These are phyloP conservation scores for Brachystomella parvula DNA, from an alignment of 1,140 invertebrate genomes.

Conservation along the genomic window DNA sequence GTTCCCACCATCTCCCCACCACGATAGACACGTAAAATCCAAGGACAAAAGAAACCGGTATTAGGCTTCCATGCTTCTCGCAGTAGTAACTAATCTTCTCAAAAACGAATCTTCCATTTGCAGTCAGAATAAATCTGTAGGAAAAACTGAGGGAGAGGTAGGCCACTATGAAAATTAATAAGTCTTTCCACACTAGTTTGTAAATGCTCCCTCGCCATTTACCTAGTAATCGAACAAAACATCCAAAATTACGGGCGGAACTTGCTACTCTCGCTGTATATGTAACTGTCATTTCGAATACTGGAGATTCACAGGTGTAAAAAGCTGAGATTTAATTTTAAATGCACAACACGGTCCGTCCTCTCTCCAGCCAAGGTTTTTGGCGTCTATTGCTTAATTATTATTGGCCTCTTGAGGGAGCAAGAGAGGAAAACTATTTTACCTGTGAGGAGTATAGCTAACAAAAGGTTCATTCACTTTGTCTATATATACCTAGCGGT, in stretches of 20 bases:
- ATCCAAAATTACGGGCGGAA: background rate
- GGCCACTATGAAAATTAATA: constrained; percentile 53
- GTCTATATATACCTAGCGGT: too few species aligned
- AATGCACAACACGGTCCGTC: too few species aligned
- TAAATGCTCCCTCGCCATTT: constrained; percentile 65
- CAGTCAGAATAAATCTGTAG: constrained; percentile 51
- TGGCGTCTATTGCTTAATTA: too few species aligned
- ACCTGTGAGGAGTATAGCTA: too few species aligned
- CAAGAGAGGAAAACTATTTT: too few species aligned
- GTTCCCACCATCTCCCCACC: constrained; percentile 88
- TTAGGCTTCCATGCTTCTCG: constrained; percentile 65
- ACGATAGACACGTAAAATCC: constrained; percentile 93
- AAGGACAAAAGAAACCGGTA: constrained; percentile 77
- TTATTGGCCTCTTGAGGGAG: too few species aligned
- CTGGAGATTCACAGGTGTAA: too few species aligned
- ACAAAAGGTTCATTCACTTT: too few species aligned
- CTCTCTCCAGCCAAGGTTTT: too few species aligned
- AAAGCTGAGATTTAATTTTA: too few species aligned
- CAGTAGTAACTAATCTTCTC: constrained; percentile 70
- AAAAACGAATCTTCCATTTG: constrained; percentile 45
- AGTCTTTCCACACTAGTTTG: constrained; percentile 61
- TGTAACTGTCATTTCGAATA: constrained; percentile 4
- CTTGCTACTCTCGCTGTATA: constrained; percentile 1
- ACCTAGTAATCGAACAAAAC: constrained; percentile 32
- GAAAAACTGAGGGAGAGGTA: constrained; percentile 53